Evolutionary conservation across 2,113 vertebrate genomes (phyloP).

Genomic region (Struthio camelus): DNA sequence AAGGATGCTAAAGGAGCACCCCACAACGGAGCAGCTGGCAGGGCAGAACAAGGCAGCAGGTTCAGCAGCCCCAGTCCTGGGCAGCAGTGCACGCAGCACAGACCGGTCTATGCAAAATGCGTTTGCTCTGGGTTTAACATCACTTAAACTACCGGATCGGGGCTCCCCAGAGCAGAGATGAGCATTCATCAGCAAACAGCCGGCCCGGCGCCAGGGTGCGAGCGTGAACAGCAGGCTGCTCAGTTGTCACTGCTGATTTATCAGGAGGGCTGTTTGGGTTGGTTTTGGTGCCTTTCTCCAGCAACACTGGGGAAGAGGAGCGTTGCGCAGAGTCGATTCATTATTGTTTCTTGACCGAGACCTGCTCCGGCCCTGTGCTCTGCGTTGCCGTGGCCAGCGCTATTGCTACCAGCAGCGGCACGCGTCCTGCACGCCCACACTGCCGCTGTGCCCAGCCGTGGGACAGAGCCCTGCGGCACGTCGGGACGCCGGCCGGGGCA

Average conservation of each 20-base stretch:
- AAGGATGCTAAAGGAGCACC: not conserved
- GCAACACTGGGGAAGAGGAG: not conserved
- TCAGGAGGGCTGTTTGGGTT: not conserved
- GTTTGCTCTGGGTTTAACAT: not conserved
- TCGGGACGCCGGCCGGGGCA: not conserved
- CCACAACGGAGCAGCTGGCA: accelerated
- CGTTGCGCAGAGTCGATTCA: not conserved
- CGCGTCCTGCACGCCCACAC: too few relatives aligned
- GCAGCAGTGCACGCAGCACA: too few relatives aligned
- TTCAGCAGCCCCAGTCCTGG: not conserved
- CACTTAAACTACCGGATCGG: not conserved
- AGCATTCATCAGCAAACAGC: not conserved
- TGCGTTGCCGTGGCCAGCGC: accelerated
- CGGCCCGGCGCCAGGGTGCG: not conserved
- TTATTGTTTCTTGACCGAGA: not conserved
- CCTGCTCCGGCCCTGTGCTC: not conserved
- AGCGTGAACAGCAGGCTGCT: not conserved
- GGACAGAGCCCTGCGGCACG: not conserved
- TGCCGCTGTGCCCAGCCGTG: too few relatives aligned
- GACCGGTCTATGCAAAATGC: not conserved
- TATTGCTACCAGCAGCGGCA: too few relatives aligned
- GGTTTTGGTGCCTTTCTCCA: not conserved
- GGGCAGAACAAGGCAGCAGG: too few relatives aligned
- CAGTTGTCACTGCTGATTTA: not conserved
- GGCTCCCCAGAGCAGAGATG: not conserved